Percentiles rank a stretch among this genome's conserved stretches.
These are phyloP conservation scores for Gnathonemus longibarbis DNA, from an alignment of 2,113 vertebrate species.

Conservation along the genomic window DNA sequence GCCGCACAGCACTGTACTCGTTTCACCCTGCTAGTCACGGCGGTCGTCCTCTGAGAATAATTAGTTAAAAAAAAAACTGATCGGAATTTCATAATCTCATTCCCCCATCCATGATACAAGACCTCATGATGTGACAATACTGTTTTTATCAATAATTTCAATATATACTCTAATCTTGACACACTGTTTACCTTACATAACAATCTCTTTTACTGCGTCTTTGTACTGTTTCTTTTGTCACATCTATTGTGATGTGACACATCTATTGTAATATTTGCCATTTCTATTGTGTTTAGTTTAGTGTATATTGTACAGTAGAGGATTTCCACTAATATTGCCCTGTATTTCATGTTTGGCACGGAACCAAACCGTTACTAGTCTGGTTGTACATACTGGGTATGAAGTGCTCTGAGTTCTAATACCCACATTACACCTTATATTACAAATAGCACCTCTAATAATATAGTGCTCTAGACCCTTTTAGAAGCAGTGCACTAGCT, in stretches of 20 bases:
- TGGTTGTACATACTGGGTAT: background rate
- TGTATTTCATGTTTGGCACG: background rate
- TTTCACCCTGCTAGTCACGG: background rate
- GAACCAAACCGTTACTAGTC: background rate
- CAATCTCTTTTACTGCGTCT: background rate
- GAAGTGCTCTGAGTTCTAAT: background rate
- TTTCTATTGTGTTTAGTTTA: background rate
- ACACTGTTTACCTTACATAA: background rate
- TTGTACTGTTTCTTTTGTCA: background rate
- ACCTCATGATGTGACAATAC: background rate
- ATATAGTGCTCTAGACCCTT: background rate
- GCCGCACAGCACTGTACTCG: background rate
- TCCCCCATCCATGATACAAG: background rate
- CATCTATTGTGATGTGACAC: too few relatives aligned
- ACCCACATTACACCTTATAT: background rate
- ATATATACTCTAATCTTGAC: background rate
- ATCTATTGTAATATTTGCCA: background rate
- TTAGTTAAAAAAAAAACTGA: constrained; percentile 28
- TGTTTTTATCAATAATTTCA: background rate
- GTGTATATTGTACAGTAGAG: background rate
- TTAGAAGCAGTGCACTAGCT: background rate
- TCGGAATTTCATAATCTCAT: constrained; percentile 43
- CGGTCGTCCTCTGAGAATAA: constrained; percentile 37
- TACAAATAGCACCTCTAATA: background rate
- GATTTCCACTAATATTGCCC: background rate